These are phyloP conservation scores for Malurus alboscapulatus DNA, from an alignment of 2,113 vertebrate species.

Conservation along the genomic window DNA sequence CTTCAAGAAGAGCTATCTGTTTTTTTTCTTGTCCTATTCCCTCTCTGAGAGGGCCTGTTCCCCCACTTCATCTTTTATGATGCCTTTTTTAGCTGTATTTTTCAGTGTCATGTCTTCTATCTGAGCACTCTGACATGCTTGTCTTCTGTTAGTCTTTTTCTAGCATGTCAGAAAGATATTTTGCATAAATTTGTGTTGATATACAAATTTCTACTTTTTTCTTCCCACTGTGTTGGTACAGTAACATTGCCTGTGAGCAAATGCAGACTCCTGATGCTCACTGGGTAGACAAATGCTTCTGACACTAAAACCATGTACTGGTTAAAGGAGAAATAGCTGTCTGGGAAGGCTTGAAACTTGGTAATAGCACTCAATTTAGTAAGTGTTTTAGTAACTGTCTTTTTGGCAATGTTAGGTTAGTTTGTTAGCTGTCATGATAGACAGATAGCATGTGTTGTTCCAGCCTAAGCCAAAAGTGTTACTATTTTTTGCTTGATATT, in stretches of 20 bases:
- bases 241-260: fast-evolving
- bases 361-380: neutral
- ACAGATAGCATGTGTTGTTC: neutral
- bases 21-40: neutral
- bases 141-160: neutral
- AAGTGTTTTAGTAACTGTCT: neutral
- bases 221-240: neutral
- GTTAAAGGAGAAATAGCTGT: neutral
- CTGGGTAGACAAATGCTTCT: neutral
- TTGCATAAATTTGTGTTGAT: neutral
- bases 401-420: neutral
- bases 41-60: neutral
- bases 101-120: fast-evolving
- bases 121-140: neutral
- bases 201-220: neutral
- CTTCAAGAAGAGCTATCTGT: fast-evolving
- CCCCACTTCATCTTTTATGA: neutral
- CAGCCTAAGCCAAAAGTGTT: conserved; percentile 13
- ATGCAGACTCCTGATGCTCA: neutral
- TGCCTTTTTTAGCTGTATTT: neutral
- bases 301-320: neutral
- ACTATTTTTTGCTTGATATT: conserved; percentile 14
- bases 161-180: neutral
- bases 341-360: neutral
- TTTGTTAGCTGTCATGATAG: neutral